These are phyloP conservation scores for Smithornis capensis DNA, from an alignment of 2,113 vertebrate species.

Conservation along the genomic window DNA sequence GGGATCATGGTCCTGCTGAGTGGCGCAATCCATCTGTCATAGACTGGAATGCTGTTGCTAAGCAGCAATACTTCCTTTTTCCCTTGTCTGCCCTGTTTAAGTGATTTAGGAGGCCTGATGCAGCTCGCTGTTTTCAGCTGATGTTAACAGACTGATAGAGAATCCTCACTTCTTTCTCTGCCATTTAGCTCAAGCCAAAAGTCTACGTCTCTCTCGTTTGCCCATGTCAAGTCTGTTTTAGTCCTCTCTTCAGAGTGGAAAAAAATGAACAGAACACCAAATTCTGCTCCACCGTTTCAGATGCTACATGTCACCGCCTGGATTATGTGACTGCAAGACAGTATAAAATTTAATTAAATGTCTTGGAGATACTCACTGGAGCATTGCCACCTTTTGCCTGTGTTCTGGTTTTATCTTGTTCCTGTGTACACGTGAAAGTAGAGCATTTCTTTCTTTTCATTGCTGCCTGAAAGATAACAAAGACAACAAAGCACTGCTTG, in stretches of 20 bases:
- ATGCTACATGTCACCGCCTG: not conserved
- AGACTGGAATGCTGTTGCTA: not conserved
- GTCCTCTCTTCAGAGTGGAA: not conserved
- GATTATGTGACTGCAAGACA: not conserved
- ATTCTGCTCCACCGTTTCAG: not conserved
- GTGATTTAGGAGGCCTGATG: not conserved
- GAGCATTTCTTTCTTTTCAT: not conserved
- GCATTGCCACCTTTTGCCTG: not conserved
- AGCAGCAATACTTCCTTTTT: not conserved
- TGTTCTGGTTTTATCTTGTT: not conserved
- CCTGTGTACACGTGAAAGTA: not conserved
- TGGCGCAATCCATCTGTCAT: not conserved
- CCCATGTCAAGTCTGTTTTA: not conserved
- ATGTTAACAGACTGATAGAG: not conserved
- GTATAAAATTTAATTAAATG: conserved; percentile 9
- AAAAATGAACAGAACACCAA: not conserved
- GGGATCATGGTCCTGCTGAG: not conserved
- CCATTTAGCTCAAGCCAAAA: not conserved
- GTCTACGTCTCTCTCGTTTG: not conserved
- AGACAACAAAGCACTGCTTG: not conserved
- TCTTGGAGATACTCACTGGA: not conserved
- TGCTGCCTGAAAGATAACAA: not conserved
- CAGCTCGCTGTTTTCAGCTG: not conserved
- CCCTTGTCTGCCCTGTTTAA: not conserved
- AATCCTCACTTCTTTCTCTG: not conserved